phyloP scores from a whole-genome alignment of 2,888 invertebrate genomes.

The Helicoverpa assulta region DNA sequence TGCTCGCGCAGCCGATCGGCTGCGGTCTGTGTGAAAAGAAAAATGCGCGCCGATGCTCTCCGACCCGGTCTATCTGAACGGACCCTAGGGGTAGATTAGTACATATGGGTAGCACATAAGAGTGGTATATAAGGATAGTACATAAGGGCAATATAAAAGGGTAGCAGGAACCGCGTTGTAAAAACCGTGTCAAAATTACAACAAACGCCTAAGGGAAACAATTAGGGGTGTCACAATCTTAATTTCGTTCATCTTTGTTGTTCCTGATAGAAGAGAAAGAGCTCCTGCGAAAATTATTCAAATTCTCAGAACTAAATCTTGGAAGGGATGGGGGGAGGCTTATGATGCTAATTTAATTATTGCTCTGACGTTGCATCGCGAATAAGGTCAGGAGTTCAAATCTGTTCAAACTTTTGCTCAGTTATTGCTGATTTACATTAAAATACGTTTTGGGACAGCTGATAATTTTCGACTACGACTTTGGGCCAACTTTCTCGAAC shows the following conservation, averaged over 20 bases:
- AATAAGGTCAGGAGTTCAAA: slow-evolving; percentile 31
- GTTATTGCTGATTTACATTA: slow-evolving; percentile 12
- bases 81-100: no score
- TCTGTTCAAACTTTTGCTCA: slow-evolving; percentile 6
- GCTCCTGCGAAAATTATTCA: slow-evolving; percentile 60
- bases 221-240: slow-evolving; percentile 56
- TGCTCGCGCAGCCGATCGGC: no score
- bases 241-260: slow-evolving; percentile 69
- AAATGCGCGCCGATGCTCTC: no score
- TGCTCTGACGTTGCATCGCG: slow-evolving; percentile 24
- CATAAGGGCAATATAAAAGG: no score
- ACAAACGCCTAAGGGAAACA: slow-evolving; percentile 44
- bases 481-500: not conserved
- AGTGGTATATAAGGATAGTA: no score
- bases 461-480: not conserved
- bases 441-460: slow-evolving; percentile 4
- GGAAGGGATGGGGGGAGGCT: slow-evolving; percentile 16
- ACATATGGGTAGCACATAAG: no score
- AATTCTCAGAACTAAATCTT: slow-evolving; percentile 53
- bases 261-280: slow-evolving; percentile 53
- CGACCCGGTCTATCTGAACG: no score
- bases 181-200: not conserved
- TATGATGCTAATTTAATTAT: slow-evolving; percentile 51
- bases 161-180: not conserved
- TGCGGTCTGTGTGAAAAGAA: no score